Evolutionary conservation across 2,888 invertebrate genomes (phyloP).

Genomic region (Salpingus planirostris): DNA sequence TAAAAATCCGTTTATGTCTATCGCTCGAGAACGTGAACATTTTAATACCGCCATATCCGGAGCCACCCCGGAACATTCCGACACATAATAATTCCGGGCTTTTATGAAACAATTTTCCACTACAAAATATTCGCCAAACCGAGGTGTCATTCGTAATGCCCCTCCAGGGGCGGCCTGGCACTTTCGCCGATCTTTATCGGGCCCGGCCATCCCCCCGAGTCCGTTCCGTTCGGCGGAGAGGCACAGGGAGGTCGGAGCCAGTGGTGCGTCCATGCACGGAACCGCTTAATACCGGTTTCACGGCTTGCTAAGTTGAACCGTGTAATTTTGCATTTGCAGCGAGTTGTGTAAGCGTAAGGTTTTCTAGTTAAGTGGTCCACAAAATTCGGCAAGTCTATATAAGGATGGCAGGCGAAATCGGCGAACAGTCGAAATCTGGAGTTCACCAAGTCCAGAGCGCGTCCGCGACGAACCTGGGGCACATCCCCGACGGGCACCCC

Average conservation of each 20-base stretch:
- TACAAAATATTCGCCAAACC: no score
- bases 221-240: conserved; percentile 6
- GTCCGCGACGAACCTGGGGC: no score
- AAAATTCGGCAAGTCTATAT: conserved; percentile 52
- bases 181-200: no score
- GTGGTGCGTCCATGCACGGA: conserved; percentile 40
- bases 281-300: conserved; percentile 45
- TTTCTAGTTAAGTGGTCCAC: conserved; percentile 56
- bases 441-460: conserved; percentile 13
- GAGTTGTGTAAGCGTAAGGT: conserved; percentile 47
- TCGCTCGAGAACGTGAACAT: no score
- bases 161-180: no score
- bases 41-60: no score
- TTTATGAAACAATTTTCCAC: no score
- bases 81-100: no score
- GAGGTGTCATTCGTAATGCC: no score
- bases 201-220: conserved; percentile 14
- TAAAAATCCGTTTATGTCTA: conserved; percentile 13
- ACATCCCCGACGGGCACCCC: no score
- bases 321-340: conserved; percentile 52
- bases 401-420: conserved; percentile 38
- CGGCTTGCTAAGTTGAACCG: conserved; percentile 50
- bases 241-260: conserved; percentile 22
- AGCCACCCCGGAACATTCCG: no score
- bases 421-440: conserved; percentile 29